A percentile compares a stretch with the other conserved stretches of the same genome.
These are phyloP conservation scores for Erpetoichthys calabaricus DNA, from an alignment of 2,797 vertebrate genomes.

Conservation along the genomic window DNA sequence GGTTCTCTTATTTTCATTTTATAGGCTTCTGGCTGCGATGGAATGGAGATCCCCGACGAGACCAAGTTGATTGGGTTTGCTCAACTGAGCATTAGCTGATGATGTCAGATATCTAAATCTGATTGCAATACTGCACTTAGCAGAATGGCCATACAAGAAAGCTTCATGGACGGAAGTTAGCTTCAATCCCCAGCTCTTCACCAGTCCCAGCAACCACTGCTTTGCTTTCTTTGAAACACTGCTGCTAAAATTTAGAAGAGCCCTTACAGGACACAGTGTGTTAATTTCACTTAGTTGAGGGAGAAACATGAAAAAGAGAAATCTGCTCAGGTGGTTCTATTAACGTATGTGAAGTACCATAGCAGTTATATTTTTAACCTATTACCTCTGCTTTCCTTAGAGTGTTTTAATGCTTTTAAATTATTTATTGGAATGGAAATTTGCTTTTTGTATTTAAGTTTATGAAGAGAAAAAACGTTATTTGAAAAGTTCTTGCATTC, in stretches of 20 bases:
- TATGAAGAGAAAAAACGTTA: background rate
- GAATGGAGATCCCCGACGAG: conserved; percentile 81
- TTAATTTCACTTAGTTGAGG: conserved; percentile 24
- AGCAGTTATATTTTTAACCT: conserved; percentile 47
- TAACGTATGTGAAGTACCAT: conserved; percentile 57
- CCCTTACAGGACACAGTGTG: conserved; percentile 40
- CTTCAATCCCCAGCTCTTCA: conserved; percentile 54
- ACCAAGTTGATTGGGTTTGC: conserved; percentile 95
- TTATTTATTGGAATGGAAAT: conserved; percentile 44
- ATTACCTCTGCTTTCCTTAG: conserved; percentile 38
- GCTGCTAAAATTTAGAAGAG: conserved; percentile 43
- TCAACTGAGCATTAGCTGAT: conserved; percentile 90
- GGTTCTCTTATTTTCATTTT: conserved; percentile 9
- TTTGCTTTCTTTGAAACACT: conserved; percentile 22
- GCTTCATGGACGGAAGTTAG: conserved; percentile 44
- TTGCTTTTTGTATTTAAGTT: conserved; percentile 45
- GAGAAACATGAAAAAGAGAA: conserved; percentile 48
- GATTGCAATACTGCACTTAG: conserved; percentile 29
- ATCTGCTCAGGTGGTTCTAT: conserved; percentile 73
- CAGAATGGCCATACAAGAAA: conserved; percentile 21
- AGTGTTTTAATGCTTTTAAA: conserved; percentile 37
- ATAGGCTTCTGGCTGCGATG: conserved; percentile 83
- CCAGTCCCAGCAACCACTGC: conserved; percentile 37
- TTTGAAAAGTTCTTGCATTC: too few species aligned
- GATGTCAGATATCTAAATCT: conserved; percentile 23